A percentile compares a stretch with the other conserved stretches of the same genome.
Evolutionary conservation across 2,888 invertebrate species (phyloP).

Genomic region (Coelopa pilipes): DNA sequence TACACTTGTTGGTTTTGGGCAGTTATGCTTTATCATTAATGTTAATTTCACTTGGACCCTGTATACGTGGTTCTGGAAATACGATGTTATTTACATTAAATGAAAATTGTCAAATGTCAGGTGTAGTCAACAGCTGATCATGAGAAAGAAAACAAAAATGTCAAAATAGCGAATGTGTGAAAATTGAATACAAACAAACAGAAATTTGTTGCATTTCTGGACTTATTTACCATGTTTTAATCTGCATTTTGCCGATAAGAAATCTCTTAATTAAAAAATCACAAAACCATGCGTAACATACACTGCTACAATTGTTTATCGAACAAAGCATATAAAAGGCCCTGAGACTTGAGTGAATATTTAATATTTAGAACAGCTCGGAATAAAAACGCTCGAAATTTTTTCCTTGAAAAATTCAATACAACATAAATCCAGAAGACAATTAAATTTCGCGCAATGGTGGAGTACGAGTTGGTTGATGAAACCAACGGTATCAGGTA

Average conservation of each 20-base stretch:
- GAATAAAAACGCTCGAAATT: not conserved
- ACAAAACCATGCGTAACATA: not conserved
- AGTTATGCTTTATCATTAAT: no score
- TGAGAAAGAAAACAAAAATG: not conserved
- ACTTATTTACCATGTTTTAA: not conserved
- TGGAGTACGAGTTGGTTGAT: constrained; percentile 47
- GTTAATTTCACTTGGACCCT: no score
- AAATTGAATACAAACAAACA: constrained; percentile 17
- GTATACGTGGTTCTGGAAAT: no score
- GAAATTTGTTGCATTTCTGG: not conserved
- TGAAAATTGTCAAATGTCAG: no score
- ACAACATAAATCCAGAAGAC: no score
- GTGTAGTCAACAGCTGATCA: not conserved
- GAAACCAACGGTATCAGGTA: constrained; percentile 51
- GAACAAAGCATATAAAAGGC: not conserved
- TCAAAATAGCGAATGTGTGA: not conserved
- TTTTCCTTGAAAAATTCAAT: not conserved
- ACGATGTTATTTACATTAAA: no score
- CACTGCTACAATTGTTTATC: not conserved
- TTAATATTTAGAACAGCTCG: not conserved
- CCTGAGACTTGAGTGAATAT: not conserved
- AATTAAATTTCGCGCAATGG: constrained; percentile 37
- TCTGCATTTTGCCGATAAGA: not conserved
- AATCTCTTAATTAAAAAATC: not conserved
- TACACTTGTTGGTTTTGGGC: no score